These are phyloP conservation scores for Nesogale talazaci DNA, from an alignment of 2,113 vertebrate species.

Conservation along the genomic window DNA sequence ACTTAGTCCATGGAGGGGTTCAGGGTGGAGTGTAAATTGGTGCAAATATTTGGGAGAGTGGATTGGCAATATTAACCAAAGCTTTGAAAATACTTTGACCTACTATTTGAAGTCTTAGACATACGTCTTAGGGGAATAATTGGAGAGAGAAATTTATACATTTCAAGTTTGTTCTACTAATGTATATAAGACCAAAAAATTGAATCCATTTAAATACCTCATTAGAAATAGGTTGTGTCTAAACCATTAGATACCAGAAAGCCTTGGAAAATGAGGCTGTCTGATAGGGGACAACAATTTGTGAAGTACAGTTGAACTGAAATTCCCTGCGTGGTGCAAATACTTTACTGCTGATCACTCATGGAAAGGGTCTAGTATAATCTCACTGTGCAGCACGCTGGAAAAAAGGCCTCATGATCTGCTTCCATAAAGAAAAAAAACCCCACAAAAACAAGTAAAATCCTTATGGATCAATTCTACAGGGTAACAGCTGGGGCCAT, in stretches of 20 bases:
- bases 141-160: background rate
- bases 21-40: background rate
- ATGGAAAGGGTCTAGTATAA: background rate
- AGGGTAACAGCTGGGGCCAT: background rate
- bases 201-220: background rate
- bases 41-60: background rate
- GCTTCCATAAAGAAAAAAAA: background rate
- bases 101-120: background rate
- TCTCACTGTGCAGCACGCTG: background rate
- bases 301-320: background rate
- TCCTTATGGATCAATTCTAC: background rate
- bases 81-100: constrained; percentile 22
- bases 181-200: background rate
- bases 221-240: background rate
- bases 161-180: background rate
- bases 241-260: background rate
- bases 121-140: constrained; percentile 3
- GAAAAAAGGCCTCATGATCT: background rate
- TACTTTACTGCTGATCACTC: background rate
- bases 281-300: background rate
- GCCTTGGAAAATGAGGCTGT: background rate
- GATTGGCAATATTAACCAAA: background rate
- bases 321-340: background rate
- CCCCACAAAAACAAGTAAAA: too few species aligned
- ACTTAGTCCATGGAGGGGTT: background rate